Conservation (phyloP, 2,888 invertebrate genomes). For the Sinohyriopsis cumingii region DNA sequence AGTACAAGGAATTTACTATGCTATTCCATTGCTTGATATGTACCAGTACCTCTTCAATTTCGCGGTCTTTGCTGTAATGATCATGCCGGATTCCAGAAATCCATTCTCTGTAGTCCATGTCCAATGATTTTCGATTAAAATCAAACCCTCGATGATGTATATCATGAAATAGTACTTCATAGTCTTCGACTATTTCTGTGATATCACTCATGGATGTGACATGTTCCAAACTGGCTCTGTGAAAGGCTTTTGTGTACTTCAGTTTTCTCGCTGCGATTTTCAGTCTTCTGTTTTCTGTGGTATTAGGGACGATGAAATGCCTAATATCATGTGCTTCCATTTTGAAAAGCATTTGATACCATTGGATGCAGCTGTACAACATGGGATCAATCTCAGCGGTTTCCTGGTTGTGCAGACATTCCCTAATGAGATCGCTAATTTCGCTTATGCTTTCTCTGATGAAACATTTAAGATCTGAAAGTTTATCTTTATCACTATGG, state of each 20-base stretch:
- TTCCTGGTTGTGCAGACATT: constrained; percentile 35
- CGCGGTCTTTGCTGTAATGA: constrained; percentile 20
- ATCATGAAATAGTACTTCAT: constrained; percentile 36
- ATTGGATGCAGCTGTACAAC: constrained; percentile 17
- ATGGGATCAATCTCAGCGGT: constrained; percentile 14
- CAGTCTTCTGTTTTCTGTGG: constrained; percentile 11
- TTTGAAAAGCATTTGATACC: constrained; percentile 38
- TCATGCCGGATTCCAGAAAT: constrained; percentile 42
- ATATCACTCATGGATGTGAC: constrained; percentile 22
- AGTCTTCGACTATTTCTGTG: constrained; percentile 22
- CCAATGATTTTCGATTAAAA: constrained; percentile 28
- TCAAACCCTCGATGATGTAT: constrained; percentile 11
- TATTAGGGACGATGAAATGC: constrained; percentile 3
- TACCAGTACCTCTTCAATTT: constrained; percentile 33
- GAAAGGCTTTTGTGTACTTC: constrained; percentile 14
- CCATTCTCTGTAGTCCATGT: constrained; percentile 48
- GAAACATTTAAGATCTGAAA: constrained; percentile 19
- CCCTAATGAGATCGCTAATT: constrained; percentile 37
- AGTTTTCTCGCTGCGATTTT: constrained; percentile 36
- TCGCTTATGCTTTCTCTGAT: constrained; percentile 29
- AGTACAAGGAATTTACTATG: constrained; percentile 26
- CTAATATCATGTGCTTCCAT: constrained; percentile 10
- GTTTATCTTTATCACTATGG: constrained; percentile 8
- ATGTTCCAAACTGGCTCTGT: constrained; percentile 23
- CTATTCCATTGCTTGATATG: constrained; percentile 39